Evolutionary conservation across 2,888 invertebrate genomes (phyloP).

Genomic region (Ceramica pisi): DNA sequence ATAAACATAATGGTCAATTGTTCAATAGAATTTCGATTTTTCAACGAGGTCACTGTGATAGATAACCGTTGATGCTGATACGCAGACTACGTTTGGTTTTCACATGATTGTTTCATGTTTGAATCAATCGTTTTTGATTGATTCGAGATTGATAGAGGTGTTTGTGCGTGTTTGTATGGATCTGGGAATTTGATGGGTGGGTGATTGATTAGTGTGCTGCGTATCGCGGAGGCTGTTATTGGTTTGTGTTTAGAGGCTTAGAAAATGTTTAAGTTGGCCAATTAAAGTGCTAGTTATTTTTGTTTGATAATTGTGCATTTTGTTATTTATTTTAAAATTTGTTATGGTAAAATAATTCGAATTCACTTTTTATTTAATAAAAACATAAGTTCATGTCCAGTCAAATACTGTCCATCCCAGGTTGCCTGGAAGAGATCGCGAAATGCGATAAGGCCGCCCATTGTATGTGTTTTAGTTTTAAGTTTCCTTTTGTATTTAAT

Average conservation of each 20-base stretch:
- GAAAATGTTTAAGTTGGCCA: background rate
- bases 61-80: constrained; percentile 48
- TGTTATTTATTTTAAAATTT: too few species aligned
- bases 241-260: constrained; percentile 8
- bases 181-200: constrained; percentile 38
- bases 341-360: too few species aligned
- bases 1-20: constrained; percentile 89
- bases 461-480: too few species aligned
- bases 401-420: too few species aligned
- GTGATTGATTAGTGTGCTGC: constrained; percentile 27
- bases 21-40: constrained; percentile 74
- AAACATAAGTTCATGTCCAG: too few species aligned
- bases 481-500: too few species aligned
- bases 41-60: constrained; percentile 74
- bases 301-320: constrained; percentile 8
- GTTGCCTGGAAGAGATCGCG: too few species aligned
- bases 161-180: constrained; percentile 36
- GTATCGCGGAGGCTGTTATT: constrained; percentile 26
- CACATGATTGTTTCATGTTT: constrained; percentile 59
- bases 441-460: too few species aligned
- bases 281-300: constrained; percentile 17
- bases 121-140: constrained; percentile 57
- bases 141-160: constrained; percentile 50
- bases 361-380: too few species aligned
- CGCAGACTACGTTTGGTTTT: constrained; percentile 40